Base-by-base conservation (phyloP, 2,888 invertebrate species). In the Ophioninae sp. region DNA sequence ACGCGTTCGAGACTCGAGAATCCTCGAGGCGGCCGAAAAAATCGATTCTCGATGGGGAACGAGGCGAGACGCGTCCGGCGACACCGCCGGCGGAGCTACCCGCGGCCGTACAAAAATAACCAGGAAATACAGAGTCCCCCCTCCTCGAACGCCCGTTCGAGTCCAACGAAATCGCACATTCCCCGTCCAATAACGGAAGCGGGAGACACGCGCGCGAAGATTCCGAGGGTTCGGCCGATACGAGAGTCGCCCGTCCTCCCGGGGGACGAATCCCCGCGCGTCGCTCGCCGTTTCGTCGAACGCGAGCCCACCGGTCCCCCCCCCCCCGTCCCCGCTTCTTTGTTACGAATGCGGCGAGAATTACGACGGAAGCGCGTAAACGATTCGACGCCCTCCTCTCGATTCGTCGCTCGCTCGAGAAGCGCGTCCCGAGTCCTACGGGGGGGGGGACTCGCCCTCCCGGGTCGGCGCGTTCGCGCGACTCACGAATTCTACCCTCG, bases 401-500 rank as follows among this genome's bases (percentile, higher is more conserved):
- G n/a, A 41, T 23, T 56, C n/a, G 8, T 74, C 56, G 7, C 21
- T 59, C 8, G 7, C 39, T 44, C 13, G 23, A 61, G 3, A 44
- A 61, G 44, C 44, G 41, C 20, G n/a, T n/a, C n/a, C n/a, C n/a
- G n/a, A 23, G 3, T 23, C 17, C 41, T 73, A 56, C 61, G 61
- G 57, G 39, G n/a, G n/a, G n/a, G n/a, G n/a, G n/a, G n/a, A n/a
- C n/a, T n/a, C n/a, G n/a, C n/a, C n/a, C n/a, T n/a, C n/a, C n/a
- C n/a, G n/a, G n/a, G n/a, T n/a, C n/a, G n/a, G n/a, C n/a, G n/a
- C n/a, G n/a, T n/a, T n/a, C 59, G 39, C 10, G 69, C 41, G 39
- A 75, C 61, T 74, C 68, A 69, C 41, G 56, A 80, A 62, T 80
- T 75, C 72, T 17, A 72, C 44, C 68, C 70, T 67, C 77, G 61